Evolutionary conservation across 2,113 vertebrate species (phyloP), one percentile per base, ranked within the genome.

Genomic region (Odontesthes bonariensis): DNA sequence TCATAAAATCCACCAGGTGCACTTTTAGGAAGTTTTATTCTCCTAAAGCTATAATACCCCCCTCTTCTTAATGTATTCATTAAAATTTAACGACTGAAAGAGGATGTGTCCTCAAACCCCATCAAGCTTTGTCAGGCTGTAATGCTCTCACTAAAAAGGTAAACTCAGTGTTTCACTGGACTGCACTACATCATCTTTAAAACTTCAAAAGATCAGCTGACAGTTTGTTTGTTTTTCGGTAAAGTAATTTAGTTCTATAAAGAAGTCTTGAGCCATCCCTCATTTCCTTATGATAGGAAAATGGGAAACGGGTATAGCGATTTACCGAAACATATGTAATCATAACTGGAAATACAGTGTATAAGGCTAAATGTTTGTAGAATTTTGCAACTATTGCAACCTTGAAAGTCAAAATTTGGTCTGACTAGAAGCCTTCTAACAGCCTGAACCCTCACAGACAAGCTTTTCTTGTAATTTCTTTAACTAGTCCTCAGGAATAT

Each of bases 1-100:
- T 69, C 16, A 47, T 42, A 13, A 33, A 73, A 35, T 46, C 23
- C 49, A 44, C 35, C 16, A 49, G 69, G 51, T 32, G 23, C 13
- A 49, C 19, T 72, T 46, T 55, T 54, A 46, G 19, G 13, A 74
- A 38, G 58, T 13, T 44, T 73, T 54, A 52, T 44, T 38, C 35
- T 38, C 35, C 35, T 38, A 38, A 38, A 38, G 35, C 35, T 38
- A 38, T 10, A 38, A 38, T 38, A 3, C 10, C 35, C 35, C 27
- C 35, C 2, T 38, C 62, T 54, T 17, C 23, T 31, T 40, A 40
- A 69, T 62, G 54, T 55, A 61, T 20, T 62, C 49, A 49, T 76
- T 0, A 38, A 62, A 38, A 69, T 49, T 62, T 32, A 32, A 77
- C 31, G 17, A 49, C 33, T 8, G 35, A 20, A 19, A 5, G 38